These are phyloP conservation scores for Rhinophrynus dorsalis DNA, from an alignment of 2,797 vertebrate species.

Conservation along the genomic window DNA sequence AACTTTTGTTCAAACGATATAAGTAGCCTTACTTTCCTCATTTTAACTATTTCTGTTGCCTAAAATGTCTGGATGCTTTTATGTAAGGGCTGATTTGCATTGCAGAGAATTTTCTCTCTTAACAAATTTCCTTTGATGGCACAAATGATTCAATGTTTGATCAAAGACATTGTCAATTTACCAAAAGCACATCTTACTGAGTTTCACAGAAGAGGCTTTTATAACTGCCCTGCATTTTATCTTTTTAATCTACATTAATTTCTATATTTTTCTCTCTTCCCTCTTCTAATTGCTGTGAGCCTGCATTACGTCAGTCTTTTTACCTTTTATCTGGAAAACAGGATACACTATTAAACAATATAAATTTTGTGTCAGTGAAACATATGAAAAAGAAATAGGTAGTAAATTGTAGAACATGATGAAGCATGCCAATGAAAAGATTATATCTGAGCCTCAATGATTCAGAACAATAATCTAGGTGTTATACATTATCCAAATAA, in stretches of 20 bases:
- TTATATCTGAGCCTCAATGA: no score
- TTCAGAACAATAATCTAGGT: no score
- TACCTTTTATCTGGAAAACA: no score
- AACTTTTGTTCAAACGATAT: no score
- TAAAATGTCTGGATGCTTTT: slow-evolving; percentile 16
- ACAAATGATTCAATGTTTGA: slow-evolving; percentile 40
- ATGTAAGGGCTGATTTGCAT: slow-evolving; percentile 28
- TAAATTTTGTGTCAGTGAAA: no score
- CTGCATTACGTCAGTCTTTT: no score
- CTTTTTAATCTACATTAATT: not conserved
- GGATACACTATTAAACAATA: no score
- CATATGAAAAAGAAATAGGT: no score
- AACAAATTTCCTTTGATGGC: slow-evolving; percentile 35
- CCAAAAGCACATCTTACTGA: slow-evolving; percentile 24
- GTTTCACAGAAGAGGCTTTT: not conserved
- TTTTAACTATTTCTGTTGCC: not conserved
- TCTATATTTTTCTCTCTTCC: not conserved
- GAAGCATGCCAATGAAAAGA: no score
- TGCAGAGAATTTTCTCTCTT: slow-evolving; percentile 28
- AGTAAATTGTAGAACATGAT: no score
- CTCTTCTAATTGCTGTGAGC: not conserved
- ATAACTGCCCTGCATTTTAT: not conserved
- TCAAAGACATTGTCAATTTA: slow-evolving; percentile 42
- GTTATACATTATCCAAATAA: no score
- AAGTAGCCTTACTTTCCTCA: not conserved